Conservation (phyloP, 2,113 vertebrate species). For the Aptenodytes forsteri region DNA sequence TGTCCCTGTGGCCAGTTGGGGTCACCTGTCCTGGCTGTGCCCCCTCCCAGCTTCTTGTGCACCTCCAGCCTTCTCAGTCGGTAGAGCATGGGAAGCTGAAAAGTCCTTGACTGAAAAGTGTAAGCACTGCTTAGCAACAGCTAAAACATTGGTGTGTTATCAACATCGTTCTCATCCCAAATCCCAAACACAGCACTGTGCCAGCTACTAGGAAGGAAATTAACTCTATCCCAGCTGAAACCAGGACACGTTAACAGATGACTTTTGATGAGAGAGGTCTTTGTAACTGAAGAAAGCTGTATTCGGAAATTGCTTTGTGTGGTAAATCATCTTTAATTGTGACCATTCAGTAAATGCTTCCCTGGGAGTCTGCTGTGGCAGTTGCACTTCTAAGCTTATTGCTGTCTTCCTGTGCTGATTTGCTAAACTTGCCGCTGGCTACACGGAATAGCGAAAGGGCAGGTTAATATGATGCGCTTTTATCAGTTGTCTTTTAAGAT, state of each 20-base stretch:
- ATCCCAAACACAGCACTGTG: too few species aligned
- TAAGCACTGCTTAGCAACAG: too few species aligned
- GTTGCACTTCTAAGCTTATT: fast-evolving
- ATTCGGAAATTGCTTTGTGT: fast-evolving
- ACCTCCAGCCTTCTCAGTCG: too few species aligned
- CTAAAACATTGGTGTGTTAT: too few species aligned
- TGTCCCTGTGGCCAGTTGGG: too few species aligned
- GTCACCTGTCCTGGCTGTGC: too few species aligned
- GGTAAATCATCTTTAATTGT: background rate
- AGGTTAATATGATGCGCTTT: fast-evolving
- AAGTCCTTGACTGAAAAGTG: too few species aligned
- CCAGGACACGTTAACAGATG: background rate
- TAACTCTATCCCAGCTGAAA: too few species aligned
- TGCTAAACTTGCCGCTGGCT: background rate
- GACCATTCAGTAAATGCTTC: fast-evolving
- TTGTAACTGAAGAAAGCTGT: background rate
- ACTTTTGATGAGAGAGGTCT: background rate
- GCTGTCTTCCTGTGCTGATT: fast-evolving
- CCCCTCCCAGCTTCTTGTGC: too few species aligned
- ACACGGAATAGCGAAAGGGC: background rate
- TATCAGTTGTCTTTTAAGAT: background rate
- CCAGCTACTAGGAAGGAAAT: too few species aligned
- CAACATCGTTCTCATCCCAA: too few species aligned
- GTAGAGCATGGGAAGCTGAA: too few species aligned
- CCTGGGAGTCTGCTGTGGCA: background rate